These are phyloP conservation scores for Melanotaenia parkinsoni DNA, from an alignment of 2,797 vertebrate species.

Conservation along the genomic window DNA sequence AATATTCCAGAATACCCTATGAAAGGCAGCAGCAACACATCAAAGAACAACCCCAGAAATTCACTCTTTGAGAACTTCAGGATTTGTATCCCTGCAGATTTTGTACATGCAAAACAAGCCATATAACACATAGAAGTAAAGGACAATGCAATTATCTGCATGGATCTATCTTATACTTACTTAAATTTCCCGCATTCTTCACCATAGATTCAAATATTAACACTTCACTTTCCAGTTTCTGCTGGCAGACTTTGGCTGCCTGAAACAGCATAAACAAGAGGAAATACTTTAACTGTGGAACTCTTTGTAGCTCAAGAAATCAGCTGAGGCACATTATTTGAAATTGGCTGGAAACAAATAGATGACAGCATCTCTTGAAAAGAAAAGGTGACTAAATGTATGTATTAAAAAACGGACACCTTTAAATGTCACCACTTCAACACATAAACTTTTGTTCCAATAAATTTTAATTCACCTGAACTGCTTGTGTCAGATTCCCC, in stretches of 20 bases:
- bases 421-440: background rate
- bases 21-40: background rate
- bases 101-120: too few species aligned
- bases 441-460: background rate
- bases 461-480: conserved; percentile 80
- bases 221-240: conserved; percentile 87
- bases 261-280: conserved; percentile 58
- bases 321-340: background rate
- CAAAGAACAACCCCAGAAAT: background rate
- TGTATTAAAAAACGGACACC: background rate
- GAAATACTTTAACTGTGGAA: background rate
- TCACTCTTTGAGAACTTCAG: background rate
- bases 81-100: background rate
- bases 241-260: conserved; percentile 85
- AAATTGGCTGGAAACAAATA: background rate
- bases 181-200: conserved; percentile 83
- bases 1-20: too few species aligned
- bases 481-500: conserved; percentile 80
- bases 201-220: conserved; percentile 87
- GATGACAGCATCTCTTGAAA: background rate
- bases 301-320: background rate
- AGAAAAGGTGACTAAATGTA: background rate
- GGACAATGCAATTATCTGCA: background rate
- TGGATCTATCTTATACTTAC: conserved; percentile 74
- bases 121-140: too few species aligned